Conservation (phyloP, 1,140 invertebrate genomes). For the Pantala flavescens region DNA sequence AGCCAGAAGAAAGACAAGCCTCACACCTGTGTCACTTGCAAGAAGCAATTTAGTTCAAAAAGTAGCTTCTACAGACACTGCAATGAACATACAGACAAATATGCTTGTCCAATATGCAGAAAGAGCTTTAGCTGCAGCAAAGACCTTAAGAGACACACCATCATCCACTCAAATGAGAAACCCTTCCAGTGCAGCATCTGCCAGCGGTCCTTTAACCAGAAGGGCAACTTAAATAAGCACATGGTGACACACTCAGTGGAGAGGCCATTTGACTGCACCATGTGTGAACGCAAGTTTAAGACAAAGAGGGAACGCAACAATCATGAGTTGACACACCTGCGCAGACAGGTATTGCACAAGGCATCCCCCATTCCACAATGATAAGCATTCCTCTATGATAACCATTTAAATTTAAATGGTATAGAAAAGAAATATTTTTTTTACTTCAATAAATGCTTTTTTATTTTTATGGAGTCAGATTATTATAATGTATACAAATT, state of each 20-base stretch:
- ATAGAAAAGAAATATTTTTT: too few relatives aligned
- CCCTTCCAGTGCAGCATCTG: conserved; percentile 36
- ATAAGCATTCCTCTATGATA: conserved; percentile 19
- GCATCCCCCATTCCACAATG: conserved; percentile 30
- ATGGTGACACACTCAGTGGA: conserved; percentile 34
- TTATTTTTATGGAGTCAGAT: too few relatives aligned
- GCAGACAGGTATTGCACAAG: neutral
- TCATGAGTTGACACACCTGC: too few relatives aligned
- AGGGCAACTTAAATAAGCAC: conserved; percentile 20
- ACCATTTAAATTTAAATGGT: too few relatives aligned
- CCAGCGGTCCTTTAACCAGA: conserved; percentile 25
- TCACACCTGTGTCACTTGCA: too few relatives aligned
- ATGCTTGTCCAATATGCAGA: conserved; percentile 38
- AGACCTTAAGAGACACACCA: conserved; percentile 47
- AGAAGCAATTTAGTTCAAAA: too few relatives aligned
- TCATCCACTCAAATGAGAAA: conserved; percentile 57
- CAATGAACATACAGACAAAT: too few relatives aligned
- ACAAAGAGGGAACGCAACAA: too few relatives aligned
- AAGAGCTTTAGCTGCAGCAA: conserved; percentile 38
- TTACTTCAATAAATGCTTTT: too few relatives aligned
- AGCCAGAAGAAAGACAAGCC: too few relatives aligned
- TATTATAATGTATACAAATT: too few relatives aligned
- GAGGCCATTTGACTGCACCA: conserved; percentile 41
- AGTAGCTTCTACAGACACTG: too few relatives aligned
- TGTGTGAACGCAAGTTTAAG: conserved; percentile 29